Base-by-base conservation (phyloP, 2,113 vertebrate species). In the Platycercus adscitus region DNA sequence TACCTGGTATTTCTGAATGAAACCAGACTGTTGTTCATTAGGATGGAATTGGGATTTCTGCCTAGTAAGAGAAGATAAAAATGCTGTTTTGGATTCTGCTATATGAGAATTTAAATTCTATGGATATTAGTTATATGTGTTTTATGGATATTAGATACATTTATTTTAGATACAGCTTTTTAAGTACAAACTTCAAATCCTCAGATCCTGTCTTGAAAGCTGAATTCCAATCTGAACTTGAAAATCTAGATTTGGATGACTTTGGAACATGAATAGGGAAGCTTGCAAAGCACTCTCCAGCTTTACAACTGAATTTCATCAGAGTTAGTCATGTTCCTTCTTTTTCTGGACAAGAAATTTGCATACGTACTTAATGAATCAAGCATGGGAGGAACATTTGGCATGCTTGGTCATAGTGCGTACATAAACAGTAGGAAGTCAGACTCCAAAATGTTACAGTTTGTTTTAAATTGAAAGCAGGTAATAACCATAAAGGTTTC, bases 401-500 rank as follows among this genome's bases (percentile, higher is more conserved):
- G 29, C 2, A 0, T 68, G 43, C 46, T 56, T 60, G 90, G n/a
- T 84, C 79, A 8, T 1, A 3, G 9, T 29, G 20, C 1, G 1
- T 55, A 13, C 0, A 2, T 58, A 28, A 66, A 26, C 44, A 72
- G 56, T 7, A 58, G 66, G 56, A 90, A n/a, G 31, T 72, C 46
- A 7, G 47, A 7, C n/a, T 84, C 46, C 55, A 33, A 35, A 93
- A 65, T 7, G 3, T 24, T 78, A 2, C 53, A 64, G 21, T 18
- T 64, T n/a, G 26, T 7, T 10, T 65, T 3, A 61, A 49, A 43
- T 7, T 10, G 43, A 78, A 88, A 73, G 25, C 49, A 56, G 33
- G 9, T n/a, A 55, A 64, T 65, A 76, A 25, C 49, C 39, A 16
- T 63, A 49, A 82, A 52, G 33, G 7, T 31, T 87, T 92, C 68